phyloP scores from a whole-genome alignment of 2,797 vertebrate genomes.

The Macroramphosus scolopax region DNA sequence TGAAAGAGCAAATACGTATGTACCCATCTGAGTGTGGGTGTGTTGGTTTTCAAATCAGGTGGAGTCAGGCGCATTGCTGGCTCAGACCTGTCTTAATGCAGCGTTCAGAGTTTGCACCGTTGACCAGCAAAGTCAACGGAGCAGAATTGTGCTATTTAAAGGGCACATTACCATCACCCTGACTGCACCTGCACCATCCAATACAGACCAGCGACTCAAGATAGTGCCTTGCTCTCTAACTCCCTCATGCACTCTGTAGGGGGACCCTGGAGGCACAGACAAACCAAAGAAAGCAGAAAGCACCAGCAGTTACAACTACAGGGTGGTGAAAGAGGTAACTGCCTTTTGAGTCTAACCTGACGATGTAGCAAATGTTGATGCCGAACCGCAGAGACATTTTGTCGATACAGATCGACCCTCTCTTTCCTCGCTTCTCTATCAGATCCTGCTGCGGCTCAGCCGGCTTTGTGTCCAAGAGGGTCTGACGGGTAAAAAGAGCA shows the following conservation, averaged over 20 bases:
- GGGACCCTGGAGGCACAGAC: conserved; percentile 69
- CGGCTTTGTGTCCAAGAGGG: conserved; percentile 94
- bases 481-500: conserved; percentile 87
- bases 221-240: conserved; percentile 18
- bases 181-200: too few species aligned
- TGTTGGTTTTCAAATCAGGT: too few species aligned
- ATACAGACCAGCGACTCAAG: too few species aligned
- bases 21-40: too few species aligned
- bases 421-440: conserved; percentile 7
- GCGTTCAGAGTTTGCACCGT: too few species aligned
- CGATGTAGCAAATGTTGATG: neutral
- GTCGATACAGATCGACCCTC: neutral
- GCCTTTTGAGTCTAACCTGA: too few species aligned
- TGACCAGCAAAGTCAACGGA: too few species aligned
- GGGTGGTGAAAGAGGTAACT: conserved; percentile 93
- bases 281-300: conserved; percentile 93
- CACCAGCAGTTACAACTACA: conserved; percentile 98
- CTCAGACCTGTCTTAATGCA: too few species aligned
- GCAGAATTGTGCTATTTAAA: too few species aligned
- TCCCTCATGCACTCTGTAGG: conserved; percentile 55
- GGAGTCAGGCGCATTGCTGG: too few species aligned
- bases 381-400: neutral
- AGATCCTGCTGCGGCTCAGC: conserved; percentile 96
- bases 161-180: too few species aligned
- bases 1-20: too few species aligned